These are phyloP conservation scores for Pentalonia nigronervosa DNA, from an alignment of 1,140 invertebrate species.

Conservation along the genomic window DNA sequence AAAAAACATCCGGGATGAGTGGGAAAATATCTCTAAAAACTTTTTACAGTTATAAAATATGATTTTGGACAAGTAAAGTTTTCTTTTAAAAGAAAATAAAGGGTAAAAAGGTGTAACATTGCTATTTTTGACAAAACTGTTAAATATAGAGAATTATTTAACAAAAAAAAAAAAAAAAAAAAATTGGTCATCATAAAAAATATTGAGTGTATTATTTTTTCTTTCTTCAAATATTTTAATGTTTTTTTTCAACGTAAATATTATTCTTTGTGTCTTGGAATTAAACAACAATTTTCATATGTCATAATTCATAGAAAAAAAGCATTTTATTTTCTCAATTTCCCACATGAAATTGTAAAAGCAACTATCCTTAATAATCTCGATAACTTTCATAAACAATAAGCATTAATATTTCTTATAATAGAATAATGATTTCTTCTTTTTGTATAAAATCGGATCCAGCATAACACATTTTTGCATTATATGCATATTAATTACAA, in stretches of 20 bases:
- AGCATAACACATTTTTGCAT: not conserved
- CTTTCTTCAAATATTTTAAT: not conserved
- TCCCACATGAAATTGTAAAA: not conserved
- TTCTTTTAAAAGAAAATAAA: conserved; percentile 30
- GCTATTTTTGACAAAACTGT: conserved; percentile 32
- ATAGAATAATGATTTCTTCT: not conserved
- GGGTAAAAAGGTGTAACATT: conserved; percentile 52
- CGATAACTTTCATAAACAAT: not conserved
- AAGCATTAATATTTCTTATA: too few relatives aligned
- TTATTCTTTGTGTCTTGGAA: not conserved
- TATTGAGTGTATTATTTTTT: not conserved
- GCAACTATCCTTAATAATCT: not conserved
- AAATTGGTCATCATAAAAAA: not conserved
- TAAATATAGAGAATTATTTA: conserved; percentile 32
- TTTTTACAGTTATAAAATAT: conserved; percentile 52
- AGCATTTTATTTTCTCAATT: not conserved
- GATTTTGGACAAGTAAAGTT: conserved; percentile 42
- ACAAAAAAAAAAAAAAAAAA: not conserved
- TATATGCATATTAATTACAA: not conserved
- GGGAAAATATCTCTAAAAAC: conserved; percentile 30
- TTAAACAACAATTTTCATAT: not conserved
- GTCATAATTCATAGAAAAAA: not conserved
- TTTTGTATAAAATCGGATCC: not conserved
- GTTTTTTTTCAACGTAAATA: not conserved
- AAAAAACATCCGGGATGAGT: conserved; percentile 13